These are phyloP conservation scores for Eudyptes chrysolophus DNA, from an alignment of 2,113 vertebrate genomes.

Conservation along the genomic window DNA sequence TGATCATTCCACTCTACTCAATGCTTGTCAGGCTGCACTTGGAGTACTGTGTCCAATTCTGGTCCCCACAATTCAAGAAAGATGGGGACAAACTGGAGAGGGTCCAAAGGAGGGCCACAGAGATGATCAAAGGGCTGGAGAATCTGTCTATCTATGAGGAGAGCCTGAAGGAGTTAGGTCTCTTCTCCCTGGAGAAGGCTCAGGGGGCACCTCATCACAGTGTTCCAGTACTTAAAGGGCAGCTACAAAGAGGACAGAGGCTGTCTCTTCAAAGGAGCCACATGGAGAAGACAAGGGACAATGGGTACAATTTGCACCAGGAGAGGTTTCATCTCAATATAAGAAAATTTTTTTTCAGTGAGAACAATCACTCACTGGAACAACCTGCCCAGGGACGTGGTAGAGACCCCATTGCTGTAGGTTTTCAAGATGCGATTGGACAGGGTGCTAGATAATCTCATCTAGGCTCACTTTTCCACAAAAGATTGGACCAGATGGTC, in stretches of 20 bases:
- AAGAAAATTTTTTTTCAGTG: not conserved
- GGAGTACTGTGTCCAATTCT: not conserved
- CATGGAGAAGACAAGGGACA: not conserved
- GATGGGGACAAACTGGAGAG: not conserved
- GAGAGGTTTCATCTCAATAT: not conserved
- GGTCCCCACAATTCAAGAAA: not conserved
- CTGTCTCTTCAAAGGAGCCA: not conserved
- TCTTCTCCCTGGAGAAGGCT: not conserved
- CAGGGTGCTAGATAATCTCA: not conserved
- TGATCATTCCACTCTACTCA: not conserved
- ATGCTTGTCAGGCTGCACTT: not conserved
- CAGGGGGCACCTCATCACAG: not conserved
- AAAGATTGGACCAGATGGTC: not conserved
- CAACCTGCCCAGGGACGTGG: not conserved
- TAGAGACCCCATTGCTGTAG: not conserved
- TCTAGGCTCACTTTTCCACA: not conserved
- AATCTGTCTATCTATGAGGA: not conserved
- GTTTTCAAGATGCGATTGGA: not conserved
- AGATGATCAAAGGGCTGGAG: not conserved
- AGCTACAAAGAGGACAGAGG: not conserved
- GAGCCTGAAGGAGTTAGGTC: not conserved
- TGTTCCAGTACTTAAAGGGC: not conserved
- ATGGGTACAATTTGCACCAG: not conserved
- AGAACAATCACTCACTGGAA: not conserved
- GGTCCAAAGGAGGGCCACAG: not conserved